Evolutionary conservation across 1,140 invertebrate genomes (phyloP).

Genomic region (Nilaparvata lugens): DNA sequence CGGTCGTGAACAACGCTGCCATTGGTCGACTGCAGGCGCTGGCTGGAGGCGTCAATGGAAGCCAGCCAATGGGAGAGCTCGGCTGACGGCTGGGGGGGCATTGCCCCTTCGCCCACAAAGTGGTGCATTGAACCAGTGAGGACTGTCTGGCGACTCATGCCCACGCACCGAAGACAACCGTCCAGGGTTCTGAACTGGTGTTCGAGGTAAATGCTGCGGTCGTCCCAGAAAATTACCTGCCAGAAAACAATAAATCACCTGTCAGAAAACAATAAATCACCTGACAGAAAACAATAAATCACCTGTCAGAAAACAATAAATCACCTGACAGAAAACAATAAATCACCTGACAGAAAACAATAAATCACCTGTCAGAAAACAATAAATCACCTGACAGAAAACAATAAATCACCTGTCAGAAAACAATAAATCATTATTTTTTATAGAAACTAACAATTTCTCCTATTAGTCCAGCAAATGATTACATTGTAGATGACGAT

Average conservation of each 20-base stretch:
- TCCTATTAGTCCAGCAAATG: too few relatives aligned
- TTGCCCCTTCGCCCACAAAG: neutral
- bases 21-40: neutral
- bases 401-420: too few relatives aligned
- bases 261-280: too few relatives aligned
- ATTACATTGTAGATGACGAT: too few relatives aligned
- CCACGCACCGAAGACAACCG: neutral
- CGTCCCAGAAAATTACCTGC: neutral
- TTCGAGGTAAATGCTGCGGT: neutral
- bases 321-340: too few relatives aligned
- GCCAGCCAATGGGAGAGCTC: neutral
- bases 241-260: too few relatives aligned
- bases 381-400: too few relatives aligned
- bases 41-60: neutral
- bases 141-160: neutral
- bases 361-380: too few relatives aligned
- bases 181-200: neutral
- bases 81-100: neutral
- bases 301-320: neutral
- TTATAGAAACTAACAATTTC: too few relatives aligned
- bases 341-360: too few relatives aligned
- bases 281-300: neutral
- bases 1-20: too few relatives aligned
- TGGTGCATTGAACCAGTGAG: neutral
- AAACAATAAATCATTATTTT: too few relatives aligned